These are phyloP conservation scores for Eristalis tenax DNA, from an alignment of 2,888 invertebrate species.

Conservation along the genomic window DNA sequence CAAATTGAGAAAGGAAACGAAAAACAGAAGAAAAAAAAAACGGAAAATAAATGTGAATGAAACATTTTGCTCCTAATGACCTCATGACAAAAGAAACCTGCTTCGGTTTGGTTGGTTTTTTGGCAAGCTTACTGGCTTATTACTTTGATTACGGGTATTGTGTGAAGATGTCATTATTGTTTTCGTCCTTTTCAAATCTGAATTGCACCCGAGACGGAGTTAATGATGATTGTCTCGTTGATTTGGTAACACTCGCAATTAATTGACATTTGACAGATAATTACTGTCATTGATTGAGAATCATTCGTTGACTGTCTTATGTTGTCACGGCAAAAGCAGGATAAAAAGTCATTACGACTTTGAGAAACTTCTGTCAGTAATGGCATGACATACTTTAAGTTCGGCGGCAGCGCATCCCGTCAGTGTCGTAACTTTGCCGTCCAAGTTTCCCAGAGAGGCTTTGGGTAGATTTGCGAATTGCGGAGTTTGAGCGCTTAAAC, in stretches of 20 bases:
- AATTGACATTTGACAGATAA: neutral
- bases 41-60: too few relatives aligned
- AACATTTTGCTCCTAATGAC: conserved; percentile 57
- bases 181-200: neutral
- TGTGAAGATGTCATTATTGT: neutral
- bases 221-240: neutral
- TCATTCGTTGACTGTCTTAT: neutral
- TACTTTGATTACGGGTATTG: conserved; percentile 33
- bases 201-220: neutral
- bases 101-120: neutral
- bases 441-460: neutral
- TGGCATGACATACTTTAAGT: neutral
- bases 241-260: neutral
- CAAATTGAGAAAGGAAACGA: conserved; percentile 15
- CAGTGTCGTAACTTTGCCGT: neutral
- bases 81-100: conserved; percentile 31
- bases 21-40: neutral
- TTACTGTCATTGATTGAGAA: neutral
- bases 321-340: neutral
- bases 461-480: neutral
- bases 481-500: neutral
- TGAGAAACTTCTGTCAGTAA: neutral
- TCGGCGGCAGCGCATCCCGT: neutral
- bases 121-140: conserved; percentile 54
- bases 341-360: neutral